These are phyloP conservation scores for Eufriesea mexicana DNA, from an alignment of 1,140 invertebrate species.

Conservation along the genomic window DNA sequence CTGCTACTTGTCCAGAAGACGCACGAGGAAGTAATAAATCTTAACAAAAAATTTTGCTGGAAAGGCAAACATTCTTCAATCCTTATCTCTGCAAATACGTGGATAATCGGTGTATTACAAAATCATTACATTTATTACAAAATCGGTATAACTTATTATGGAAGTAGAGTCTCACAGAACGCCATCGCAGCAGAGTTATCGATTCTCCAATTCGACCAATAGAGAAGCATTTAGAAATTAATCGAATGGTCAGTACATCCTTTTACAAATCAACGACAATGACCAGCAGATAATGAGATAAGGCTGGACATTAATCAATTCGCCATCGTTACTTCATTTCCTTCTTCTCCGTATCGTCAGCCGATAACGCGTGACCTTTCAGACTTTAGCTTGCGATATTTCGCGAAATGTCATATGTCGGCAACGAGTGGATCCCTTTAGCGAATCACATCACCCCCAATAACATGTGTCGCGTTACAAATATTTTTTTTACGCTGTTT, in stretches of 20 bases:
- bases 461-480: not conserved
- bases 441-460: not conserved
- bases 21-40: no score
- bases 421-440: not conserved
- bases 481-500: not conserved
- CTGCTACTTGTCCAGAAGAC: no score
- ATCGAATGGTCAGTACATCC: not conserved
- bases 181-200: no score
- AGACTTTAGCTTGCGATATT: not conserved
- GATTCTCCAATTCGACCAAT: not conserved
- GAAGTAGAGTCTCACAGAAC: not conserved
- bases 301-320: not conserved
- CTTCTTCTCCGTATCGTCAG: not conserved
- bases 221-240: not conserved
- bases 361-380: not conserved
- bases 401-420: not conserved
- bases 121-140: not conserved
- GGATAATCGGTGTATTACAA: not conserved
- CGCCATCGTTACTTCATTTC: not conserved
- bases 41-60: no score
- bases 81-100: no score
- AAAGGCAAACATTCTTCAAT: no score
- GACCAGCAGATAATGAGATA: not conserved
- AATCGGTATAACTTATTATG: not conserved
- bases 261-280: not conserved